Evolutionary conservation across 2,888 invertebrate species (phyloP).

Genomic region (Drosophila atroscutellata): DNA sequence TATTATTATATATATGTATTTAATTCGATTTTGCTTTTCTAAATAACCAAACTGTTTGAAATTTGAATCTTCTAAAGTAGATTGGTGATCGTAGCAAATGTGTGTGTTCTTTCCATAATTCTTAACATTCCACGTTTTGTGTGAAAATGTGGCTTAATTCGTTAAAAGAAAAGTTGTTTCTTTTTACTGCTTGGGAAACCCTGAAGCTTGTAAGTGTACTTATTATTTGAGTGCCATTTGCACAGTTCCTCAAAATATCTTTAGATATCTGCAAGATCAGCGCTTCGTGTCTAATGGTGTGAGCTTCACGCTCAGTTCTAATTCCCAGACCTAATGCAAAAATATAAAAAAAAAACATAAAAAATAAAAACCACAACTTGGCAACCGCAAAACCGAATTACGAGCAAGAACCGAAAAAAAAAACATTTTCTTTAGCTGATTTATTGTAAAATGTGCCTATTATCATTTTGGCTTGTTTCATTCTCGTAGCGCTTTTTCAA

Average conservation of each 20-base stretch:
- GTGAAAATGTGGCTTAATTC: not conserved
- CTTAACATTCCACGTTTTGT: not conserved
- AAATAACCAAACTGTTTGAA: not conserved
- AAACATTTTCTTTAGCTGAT: conserved; percentile 55
- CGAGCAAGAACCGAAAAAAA: conserved; percentile 10
- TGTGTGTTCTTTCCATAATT: not conserved
- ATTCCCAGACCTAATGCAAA: conserved; percentile 42
- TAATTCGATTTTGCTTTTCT: not conserved
- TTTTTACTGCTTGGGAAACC: not conserved
- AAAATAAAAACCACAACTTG: conserved; percentile 23
- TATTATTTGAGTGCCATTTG: not conserved
- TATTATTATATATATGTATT: no score
- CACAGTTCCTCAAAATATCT: not conserved
- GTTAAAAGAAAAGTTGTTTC: not conserved
- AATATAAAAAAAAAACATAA: not conserved
- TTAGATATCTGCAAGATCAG: conserved; percentile 29
- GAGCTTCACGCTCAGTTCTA: conserved; percentile 54
- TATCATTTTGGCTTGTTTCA: conserved; percentile 52
- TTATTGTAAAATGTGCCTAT: conserved; percentile 59
- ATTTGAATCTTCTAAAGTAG: not conserved
- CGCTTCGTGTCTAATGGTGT: conserved; percentile 49
- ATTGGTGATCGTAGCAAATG: not conserved
- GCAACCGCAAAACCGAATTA: conserved; percentile 41
- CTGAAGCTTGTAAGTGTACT: not conserved
- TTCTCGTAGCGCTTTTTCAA: conserved; percentile 56